Percentiles rank a stretch among this genome's conserved stretches.
Evolutionary conservation across 1,140 invertebrate species (phyloP).

Genomic region (Caenorhabditis briggsae): DNA sequence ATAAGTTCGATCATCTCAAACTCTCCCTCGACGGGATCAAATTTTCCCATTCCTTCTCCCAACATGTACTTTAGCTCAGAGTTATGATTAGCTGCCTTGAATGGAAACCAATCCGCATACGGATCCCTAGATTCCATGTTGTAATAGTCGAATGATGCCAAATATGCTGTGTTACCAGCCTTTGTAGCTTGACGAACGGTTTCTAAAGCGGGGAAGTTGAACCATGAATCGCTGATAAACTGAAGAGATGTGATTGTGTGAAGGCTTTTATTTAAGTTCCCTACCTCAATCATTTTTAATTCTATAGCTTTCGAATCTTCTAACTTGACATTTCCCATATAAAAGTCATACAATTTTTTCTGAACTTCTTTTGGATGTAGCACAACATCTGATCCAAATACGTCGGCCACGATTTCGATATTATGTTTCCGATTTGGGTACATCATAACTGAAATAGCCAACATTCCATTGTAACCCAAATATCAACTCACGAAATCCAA

Average conservation of each 20-base stretch:
- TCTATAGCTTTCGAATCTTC: slow-evolving; percentile 28
- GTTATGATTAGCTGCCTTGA: slow-evolving; percentile 69
- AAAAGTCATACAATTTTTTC: slow-evolving; percentile 55
- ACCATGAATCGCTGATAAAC: slow-evolving; percentile 24
- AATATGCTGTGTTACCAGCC: not conserved
- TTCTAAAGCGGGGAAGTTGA: not conserved
- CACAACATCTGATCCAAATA: not conserved
- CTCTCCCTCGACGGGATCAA: slow-evolving; percentile 58
- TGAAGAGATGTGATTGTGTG: not conserved
- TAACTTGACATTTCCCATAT: slow-evolving; percentile 39
- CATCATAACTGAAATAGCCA: not conserved
- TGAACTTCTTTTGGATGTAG: slow-evolving; percentile 47
- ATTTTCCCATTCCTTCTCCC: slow-evolving; percentile 65
- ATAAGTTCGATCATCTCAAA: slow-evolving; percentile 61
- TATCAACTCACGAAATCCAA: slow-evolving; percentile 68
- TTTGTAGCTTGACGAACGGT: not conserved
- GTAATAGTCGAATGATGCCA: slow-evolving; percentile 64
- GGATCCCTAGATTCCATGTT: slow-evolving; percentile 13
- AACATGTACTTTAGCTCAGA: slow-evolving; percentile 68
- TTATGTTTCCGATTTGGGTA: not conserved
- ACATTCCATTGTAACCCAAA: not conserved
- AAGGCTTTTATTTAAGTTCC: not conserved
- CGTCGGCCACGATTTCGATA: not conserved
- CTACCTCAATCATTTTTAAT: slow-evolving; percentile 18
- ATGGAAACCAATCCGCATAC: not conserved